phyloP scores from a whole-genome alignment of 2,888 invertebrate species.

The Agrochola litura region DNA sequence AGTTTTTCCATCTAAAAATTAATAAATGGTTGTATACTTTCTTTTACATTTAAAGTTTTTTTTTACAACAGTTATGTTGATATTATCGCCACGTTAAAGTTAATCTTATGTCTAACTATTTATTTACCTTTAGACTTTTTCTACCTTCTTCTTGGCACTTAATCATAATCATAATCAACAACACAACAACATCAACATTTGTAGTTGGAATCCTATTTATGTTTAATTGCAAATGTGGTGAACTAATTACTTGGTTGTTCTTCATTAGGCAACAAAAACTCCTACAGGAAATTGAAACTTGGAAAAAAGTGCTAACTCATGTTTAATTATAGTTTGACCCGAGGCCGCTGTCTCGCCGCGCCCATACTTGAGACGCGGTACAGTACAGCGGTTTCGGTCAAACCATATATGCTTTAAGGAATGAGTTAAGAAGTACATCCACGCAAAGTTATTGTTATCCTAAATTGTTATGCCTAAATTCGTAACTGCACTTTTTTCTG shows the following conservation, averaged over 20 bases:
- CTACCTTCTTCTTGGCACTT: not conserved
- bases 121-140: not conserved
- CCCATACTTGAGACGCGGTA: too few relatives aligned
- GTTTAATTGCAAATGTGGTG: not conserved
- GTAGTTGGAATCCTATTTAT: not conserved
- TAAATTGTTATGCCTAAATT: not conserved
- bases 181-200: too few relatives aligned
- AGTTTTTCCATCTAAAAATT: slow-evolving; percentile 9
- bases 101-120: not conserved
- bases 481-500: not conserved
- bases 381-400: too few relatives aligned
- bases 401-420: not conserved
- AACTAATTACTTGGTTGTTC: not conserved
- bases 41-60: not conserved
- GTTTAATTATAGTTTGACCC: too few relatives aligned
- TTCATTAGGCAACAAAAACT: not conserved
- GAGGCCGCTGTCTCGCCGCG: too few relatives aligned
- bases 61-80: not conserved
- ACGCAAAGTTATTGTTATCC: not conserved
- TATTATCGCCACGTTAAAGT: slow-evolving; percentile 12
- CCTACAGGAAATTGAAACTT: not conserved
- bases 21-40: not conserved
- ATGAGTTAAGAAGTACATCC: not conserved
- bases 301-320: not conserved
- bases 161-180: too few relatives aligned